A percentile compares a stretch with the other conserved stretches of the same genome.
Conservation (phyloP, 2,113 vertebrate species). For the Istiophorus platypterus region DNA sequence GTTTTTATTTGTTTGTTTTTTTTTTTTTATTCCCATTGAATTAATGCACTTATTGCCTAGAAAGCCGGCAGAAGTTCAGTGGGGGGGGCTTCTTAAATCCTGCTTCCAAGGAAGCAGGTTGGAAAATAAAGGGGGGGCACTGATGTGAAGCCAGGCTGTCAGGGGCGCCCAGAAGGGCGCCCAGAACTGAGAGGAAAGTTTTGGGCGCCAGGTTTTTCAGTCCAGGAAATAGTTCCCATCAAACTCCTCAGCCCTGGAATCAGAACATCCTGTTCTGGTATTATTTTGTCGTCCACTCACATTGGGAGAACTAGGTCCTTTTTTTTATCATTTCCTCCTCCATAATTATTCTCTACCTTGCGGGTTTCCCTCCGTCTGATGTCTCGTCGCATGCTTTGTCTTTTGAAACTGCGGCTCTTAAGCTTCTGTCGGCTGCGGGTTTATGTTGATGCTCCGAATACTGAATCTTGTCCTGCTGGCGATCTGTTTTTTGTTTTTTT, state of each 20-base stretch:
- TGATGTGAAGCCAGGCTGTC: constrained; percentile 65
- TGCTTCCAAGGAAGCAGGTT: constrained; percentile 66
- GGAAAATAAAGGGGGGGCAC: constrained; percentile 55
- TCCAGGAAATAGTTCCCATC: constrained; percentile 52
- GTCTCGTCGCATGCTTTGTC: constrained; percentile 16
- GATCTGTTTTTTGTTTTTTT: too few relatives aligned
- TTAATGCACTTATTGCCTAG: constrained; percentile 31
- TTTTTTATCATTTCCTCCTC: not conserved
- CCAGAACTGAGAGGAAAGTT: constrained; percentile 35
- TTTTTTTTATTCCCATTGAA: not conserved
- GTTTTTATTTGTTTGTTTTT: not conserved
- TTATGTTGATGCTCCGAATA: not conserved
- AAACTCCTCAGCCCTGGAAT: constrained; percentile 34
- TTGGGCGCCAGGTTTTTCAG: constrained; percentile 12
- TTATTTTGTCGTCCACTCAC: not conserved
- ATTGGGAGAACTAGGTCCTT: not conserved
- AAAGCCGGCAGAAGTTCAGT: constrained; percentile 58
- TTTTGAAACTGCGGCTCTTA: not conserved
- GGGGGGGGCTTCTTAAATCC: constrained; percentile 62
- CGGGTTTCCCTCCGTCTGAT: not conserved
- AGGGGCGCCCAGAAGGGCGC: constrained; percentile 43
- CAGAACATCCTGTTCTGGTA: constrained; percentile 50
- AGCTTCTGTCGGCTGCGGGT: not conserved
- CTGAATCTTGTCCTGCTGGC: not conserved
- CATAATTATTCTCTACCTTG: not conserved